phyloP scores from a whole-genome alignment of 2,797 vertebrate genomes.

The Diglossa cyanea region DNA sequence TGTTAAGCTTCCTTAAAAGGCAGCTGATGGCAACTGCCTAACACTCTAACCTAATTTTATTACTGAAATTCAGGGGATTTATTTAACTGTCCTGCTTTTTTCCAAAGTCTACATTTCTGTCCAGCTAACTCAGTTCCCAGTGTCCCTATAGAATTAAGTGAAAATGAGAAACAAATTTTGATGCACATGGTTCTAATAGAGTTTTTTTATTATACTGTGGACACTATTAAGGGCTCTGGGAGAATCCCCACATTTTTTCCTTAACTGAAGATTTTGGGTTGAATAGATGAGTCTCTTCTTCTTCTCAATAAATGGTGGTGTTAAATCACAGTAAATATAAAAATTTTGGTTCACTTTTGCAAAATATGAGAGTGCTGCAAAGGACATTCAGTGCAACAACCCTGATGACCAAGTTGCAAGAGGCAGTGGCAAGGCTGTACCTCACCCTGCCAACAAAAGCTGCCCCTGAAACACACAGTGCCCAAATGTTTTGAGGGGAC shows the following conservation, averaged over 20 bases:
- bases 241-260: background rate
- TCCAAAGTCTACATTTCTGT: background rate
- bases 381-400: background rate
- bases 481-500: background rate
- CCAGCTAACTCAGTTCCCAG: background rate
- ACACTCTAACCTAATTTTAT: background rate
- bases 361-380: background rate
- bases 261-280: background rate
- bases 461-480: background rate
- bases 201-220: background rate
- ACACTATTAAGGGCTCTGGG: background rate
- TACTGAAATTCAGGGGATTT: background rate
- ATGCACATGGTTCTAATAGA: background rate
- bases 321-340: background rate
- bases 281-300: background rate
- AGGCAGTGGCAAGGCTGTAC: background rate
- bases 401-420: background rate
- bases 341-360: background rate
- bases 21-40: background rate
- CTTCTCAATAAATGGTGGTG: rapidly evolving
- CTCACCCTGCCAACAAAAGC: background rate
- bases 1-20: background rate
- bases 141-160: background rate
- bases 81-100: background rate
- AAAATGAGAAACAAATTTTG: background rate